Conservation (phyloP, 2,888 invertebrate species). For the Thecocarcelia acutangulata region DNA sequence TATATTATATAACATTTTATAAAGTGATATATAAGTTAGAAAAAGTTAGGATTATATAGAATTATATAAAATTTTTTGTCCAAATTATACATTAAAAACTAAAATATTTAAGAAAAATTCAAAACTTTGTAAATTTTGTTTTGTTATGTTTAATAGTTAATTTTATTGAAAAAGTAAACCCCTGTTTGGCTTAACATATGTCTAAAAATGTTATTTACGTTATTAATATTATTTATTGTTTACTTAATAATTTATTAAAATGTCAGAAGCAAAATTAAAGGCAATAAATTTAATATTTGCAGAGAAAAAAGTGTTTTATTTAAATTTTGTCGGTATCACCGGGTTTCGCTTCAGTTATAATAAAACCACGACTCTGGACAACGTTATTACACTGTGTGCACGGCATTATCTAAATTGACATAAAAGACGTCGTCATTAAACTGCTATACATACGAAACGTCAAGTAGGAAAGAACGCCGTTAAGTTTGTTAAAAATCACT, state of each 20-base stretch:
- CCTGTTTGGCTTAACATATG: constrained; percentile 31
- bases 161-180: constrained; percentile 34
- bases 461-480: constrained; percentile 48
- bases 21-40: not conserved
- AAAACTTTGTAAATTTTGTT: constrained; percentile 8
- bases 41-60: not conserved
- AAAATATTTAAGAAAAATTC: constrained; percentile 6
- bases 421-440: constrained; percentile 13
- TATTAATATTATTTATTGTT: constrained; percentile 10
- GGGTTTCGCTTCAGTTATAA: no score
- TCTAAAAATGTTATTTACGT: constrained; percentile 14
- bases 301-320: constrained; percentile 13
- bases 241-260: constrained; percentile 3
- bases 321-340: no score
- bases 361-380: constrained; percentile 41
- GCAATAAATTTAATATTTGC: constrained; percentile 19
- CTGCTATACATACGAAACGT: constrained; percentile 58
- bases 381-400: not conserved
- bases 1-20: constrained; percentile 9
- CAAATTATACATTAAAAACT: constrained; percentile 16
- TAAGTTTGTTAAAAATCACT: constrained; percentile 9
- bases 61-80: no score
- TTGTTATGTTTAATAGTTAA: constrained; percentile 59
- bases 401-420: not conserved
- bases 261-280: not conserved